Conservation (phyloP, 2,113 vertebrate species). For the Stercorarius parasiticus region DNA sequence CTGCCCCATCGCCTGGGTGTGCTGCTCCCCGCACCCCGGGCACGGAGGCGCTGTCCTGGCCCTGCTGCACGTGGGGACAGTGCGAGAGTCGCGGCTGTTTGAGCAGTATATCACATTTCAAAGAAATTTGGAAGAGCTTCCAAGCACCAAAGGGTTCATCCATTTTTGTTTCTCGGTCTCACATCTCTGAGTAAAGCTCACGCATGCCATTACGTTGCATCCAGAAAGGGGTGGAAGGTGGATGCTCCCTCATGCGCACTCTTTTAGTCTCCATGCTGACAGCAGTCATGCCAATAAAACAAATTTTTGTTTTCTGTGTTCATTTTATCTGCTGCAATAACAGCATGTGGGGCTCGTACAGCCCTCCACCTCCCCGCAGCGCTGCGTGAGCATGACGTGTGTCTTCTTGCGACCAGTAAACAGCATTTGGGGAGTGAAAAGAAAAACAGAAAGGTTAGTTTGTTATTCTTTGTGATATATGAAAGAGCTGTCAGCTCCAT, state of each 20-base stretch:
- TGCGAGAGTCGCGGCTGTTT: background rate
- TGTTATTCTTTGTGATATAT: conserved; percentile 10
- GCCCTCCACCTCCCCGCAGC: background rate
- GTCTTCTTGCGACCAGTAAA: background rate
- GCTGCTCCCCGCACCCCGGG: background rate
- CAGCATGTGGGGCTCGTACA: background rate
- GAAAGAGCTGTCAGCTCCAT: conserved; percentile 22
- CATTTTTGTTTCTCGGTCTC: background rate
- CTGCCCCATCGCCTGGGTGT: background rate
- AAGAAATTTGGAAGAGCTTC: background rate
- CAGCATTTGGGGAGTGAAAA: background rate
- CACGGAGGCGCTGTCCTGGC: fast-evolving
- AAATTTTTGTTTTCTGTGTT: background rate
- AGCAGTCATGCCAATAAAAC: background rate
- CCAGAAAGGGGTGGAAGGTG: background rate
- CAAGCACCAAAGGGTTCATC: background rate
- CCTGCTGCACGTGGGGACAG: background rate
- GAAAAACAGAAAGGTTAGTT: background rate
- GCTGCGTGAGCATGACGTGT: background rate
- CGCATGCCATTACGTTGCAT: fast-evolving
- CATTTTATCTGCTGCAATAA: background rate
- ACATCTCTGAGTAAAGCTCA: background rate
- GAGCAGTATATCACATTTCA: background rate
- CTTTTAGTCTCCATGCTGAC: background rate
- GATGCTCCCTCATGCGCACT: background rate